Evolutionary conservation across 2,113 vertebrate species (phyloP), one percentile per base, ranked within the genome.

Genomic region (Neoarius graeffei): DNA sequence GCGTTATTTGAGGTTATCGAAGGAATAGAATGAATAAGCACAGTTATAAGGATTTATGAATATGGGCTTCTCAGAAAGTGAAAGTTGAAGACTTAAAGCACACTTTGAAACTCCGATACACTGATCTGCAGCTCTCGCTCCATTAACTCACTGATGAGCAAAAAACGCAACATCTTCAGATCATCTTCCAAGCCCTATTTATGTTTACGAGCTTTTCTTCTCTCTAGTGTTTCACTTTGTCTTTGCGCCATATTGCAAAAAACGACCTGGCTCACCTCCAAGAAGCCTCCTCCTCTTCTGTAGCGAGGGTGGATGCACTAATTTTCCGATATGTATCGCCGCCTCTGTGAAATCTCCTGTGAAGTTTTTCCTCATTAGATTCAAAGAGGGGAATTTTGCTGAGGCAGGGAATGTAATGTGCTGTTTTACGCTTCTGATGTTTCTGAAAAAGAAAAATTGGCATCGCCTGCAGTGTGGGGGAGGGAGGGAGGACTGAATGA

Each of bases 301-400:
- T 14, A 42, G 30, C n/a, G 54, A 84, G 19, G 48, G 85, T 81
- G 62, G 48, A 54, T 66, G 30, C 13, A 60, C 71, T 69, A 81
- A 81, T 81, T 87, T 84, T 25, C 42, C 66, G 25, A 25, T 89
- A 50, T 84, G 23, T 87, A 54, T 85, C 48, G 27, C 83, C 30
- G 57, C 81, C 27, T 81, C 57, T 73, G 74, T 84, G 62, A 87
- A 89, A 85, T 76, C 74, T 74, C 56, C 60, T 89, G 80, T 57
- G 56, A 81, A 81, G 57, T 11, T 62, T 87, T 87, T 64, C 76
- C 27, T 73, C 60, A 56, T 87, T 89, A 66, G 74, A 85, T 48
- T 52, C n/a, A 50, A 87, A 74, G 11, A 17, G 74, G 20, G 73
- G 77, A 77, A 84, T 89, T 80, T 86, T 86, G 81, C 54, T 66